Base-by-base conservation (phyloP, 1,140 invertebrate genomes). In the Belonocnema kinseyi region DNA sequence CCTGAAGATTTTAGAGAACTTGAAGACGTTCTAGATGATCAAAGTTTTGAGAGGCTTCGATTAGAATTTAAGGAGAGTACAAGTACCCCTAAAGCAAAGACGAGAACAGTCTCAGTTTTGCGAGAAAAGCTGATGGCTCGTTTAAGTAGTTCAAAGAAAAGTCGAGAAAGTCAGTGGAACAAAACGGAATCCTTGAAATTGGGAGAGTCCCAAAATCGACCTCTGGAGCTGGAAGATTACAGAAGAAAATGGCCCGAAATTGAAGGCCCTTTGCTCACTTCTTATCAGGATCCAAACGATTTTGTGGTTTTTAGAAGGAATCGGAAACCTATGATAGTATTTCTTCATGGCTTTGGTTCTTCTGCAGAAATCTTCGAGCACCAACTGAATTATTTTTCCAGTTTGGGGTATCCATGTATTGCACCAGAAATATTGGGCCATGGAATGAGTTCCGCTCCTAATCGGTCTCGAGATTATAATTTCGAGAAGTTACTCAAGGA, bases 351-450 rank as follows among this genome's bases (percentile, higher is more conserved):
- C 10, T 94, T 96, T 78, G 95, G 95, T 10, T 94, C 94, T 12
- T 94, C 94, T 4, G 93, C 94, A n/a, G 94, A 95, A 78, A 89
- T 94, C 26, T 96, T 95, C 92, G 92, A 92, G 74, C 83, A 92
- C 71, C 93, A 95, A 82, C 90, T 95, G 2, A 87, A 92, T 50
- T 95, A 94, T 88, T 95, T 96, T 86, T 88, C 92, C 2, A 88
- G 86, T 51, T 88, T 92, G 74, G 95, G 94, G 0, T 95, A 94
- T 89, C 94, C 95, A 82, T 93, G 95, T 71, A 89, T 95, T 54
- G 95, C 94, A 0, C 93, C 94, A 6, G 95, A 96, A 85, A 90
- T 96, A 84, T 88, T 96, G 21, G 95, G 95, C 2, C 95, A 96
- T 88, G 95, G 95, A 2, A 92, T 94, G 78, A 96, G 95, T 81